These are phyloP conservation scores for Rhyacophila evoluta DNA, from an alignment of 2,888 invertebrate genomes.

Conservation along the genomic window DNA sequence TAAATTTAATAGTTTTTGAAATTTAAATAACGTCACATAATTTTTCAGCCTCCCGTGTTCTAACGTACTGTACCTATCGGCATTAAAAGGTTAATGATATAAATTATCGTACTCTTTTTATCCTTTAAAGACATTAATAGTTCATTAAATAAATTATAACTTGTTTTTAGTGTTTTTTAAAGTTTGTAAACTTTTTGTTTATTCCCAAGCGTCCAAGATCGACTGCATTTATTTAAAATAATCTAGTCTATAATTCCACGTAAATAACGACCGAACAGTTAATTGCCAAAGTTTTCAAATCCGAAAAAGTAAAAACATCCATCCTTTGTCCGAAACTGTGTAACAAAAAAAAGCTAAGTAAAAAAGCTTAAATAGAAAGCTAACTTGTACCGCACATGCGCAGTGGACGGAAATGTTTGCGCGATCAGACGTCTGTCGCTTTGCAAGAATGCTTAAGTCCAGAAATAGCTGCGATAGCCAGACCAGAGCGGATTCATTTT, in stretches of 20 bases:
- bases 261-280: not conserved
- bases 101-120: too few relatives aligned
- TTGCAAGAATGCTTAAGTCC: conserved; percentile 36
- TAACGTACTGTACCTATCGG: too few relatives aligned
- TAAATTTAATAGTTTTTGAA: too few relatives aligned
- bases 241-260: not conserved
- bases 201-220: not conserved
- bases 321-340: conserved; percentile 15
- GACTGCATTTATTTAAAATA: not conserved
- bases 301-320: not conserved
- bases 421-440: conserved; percentile 39
- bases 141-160: too few relatives aligned
- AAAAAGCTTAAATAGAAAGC: not conserved
- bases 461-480: conserved; percentile 25
- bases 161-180: too few relatives aligned
- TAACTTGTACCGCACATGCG: conserved; percentile 13
- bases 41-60: too few relatives aligned
- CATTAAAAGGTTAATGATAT: too few relatives aligned
- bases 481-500: not conserved
- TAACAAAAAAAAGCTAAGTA: not conserved
- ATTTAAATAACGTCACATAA: too few relatives aligned
- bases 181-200: not conserved
- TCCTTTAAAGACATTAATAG: too few relatives aligned
- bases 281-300: not conserved
- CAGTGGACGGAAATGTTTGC: conserved; percentile 32